phyloP scores from a whole-genome alignment of 2,888 invertebrate species.

The Aphidoletes aphidimyza region DNA sequence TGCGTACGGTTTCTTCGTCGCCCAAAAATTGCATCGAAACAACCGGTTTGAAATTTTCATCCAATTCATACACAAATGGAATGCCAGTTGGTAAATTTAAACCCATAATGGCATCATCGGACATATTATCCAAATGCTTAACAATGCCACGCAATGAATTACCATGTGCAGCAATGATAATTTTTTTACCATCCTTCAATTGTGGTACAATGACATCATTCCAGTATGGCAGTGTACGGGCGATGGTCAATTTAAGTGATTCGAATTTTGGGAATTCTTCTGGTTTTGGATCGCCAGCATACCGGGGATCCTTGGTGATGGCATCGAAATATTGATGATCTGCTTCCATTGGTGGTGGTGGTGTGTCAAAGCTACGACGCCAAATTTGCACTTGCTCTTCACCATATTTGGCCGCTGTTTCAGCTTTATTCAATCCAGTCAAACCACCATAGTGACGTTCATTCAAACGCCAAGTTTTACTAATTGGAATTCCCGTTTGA shows the following conservation, averaged over 20 bases:
- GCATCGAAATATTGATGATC: slow-evolving; percentile 79
- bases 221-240: slow-evolving; percentile 87
- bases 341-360: slow-evolving; percentile 81
- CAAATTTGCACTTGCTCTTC: slow-evolving; percentile 87
- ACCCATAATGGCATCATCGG: slow-evolving; percentile 78
- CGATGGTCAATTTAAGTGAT: slow-evolving; percentile 83
- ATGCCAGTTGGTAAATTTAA: slow-evolving; percentile 84
- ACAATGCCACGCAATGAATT: slow-evolving; percentile 87
- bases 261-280: slow-evolving; percentile 85
- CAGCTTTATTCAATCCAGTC: slow-evolving; percentile 85
- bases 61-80: slow-evolving; percentile 81
- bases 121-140: slow-evolving; percentile 85
- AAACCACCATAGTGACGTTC: slow-evolving; percentile 90
- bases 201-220: slow-evolving; percentile 77
- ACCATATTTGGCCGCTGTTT: slow-evolving; percentile 86
- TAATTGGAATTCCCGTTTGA: slow-evolving; percentile 74
- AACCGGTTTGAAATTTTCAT: slow-evolving; percentile 75
- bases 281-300: slow-evolving; percentile 75
- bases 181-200: slow-evolving; percentile 79
- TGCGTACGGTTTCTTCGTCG: slow-evolving; percentile 80
- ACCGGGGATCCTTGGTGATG: slow-evolving; percentile 81
- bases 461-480: slow-evolving; percentile 84
- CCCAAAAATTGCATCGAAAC: slow-evolving; percentile 80
- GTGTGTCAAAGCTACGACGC: slow-evolving; percentile 79
- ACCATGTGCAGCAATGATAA: slow-evolving; percentile 87